Evolutionary conservation across 2,113 vertebrate genomes (phyloP), one percentile per base, ranked within the genome.

Genomic region (Salminus brasiliensis): DNA sequence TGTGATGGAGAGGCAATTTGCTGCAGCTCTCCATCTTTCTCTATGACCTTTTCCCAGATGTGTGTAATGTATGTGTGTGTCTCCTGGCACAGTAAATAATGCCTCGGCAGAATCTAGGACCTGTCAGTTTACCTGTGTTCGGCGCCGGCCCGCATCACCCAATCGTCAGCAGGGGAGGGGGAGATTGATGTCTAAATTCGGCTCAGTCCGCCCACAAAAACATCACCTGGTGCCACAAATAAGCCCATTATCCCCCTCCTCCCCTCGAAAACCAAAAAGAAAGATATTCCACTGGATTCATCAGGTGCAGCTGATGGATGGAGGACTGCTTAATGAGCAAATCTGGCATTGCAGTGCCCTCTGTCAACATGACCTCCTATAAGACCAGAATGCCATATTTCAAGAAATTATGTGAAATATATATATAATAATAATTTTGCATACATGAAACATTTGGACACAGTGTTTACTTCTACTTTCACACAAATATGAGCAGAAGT

Each of bases 21-120:
- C 84, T 47, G 29, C 81, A 77, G 85, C 85, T 88, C 86, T 89
- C 90, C 87, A 91, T 93, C 88, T 91, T 88, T 88, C 87, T 84
- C 74, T 11, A 79, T 92, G 91, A 93, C 92, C 92, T 92, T 92
- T 92, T 87, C 91, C 84, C 86, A 90, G 87, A 85, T 90, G 89
- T 89, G 86, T 83, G 85, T 79, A 87, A 86, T 88, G 86, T 85
- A 85, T 92, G 85, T 85, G 83, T 82, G 83, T 85, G 85, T 87
- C 84, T 89, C 82, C 85, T 81, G 72, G 84, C 88, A 83, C 66
- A 87, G 87, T 89, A 90, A 92, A 92, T 90, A 92, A 91, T 82
- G 85, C 85, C 74, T 36, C 71, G 59, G 83, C 83, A 76, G 82
- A 90, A 89, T 87, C 88, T 79, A 85, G 79, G 87, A 89, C 81